Conservation (phyloP, 2,797 vertebrate genomes). For the Crocodylus rhombifer region DNA sequence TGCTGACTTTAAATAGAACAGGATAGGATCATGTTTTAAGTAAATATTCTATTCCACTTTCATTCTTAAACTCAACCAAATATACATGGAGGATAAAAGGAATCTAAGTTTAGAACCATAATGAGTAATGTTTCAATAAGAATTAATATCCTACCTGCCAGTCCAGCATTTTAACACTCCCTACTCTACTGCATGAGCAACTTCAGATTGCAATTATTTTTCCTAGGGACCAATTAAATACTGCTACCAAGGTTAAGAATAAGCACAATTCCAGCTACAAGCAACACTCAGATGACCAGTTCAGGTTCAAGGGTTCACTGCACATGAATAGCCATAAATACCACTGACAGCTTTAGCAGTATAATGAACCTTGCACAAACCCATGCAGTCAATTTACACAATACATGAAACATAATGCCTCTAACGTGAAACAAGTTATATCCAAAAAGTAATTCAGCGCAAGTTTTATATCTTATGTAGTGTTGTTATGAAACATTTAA, state of each 20-base stretch:
- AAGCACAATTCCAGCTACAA: constrained; percentile 76
- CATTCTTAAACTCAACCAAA: not conserved
- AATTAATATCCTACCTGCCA: not conserved
- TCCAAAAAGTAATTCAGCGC: constrained; percentile 54
- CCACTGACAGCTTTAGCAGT: constrained; percentile 75
- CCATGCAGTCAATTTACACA: constrained; percentile 77
- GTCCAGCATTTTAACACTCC: constrained; percentile 1
- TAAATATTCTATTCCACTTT: not conserved
- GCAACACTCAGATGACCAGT: constrained; percentile 78
- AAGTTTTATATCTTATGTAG: constrained; percentile 34
- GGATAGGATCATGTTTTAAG: accelerated
- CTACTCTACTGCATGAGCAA: not conserved
- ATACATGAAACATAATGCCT: constrained; percentile 66
- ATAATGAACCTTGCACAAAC: constrained; percentile 80
- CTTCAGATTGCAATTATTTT: constrained; percentile 69
- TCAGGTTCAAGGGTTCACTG: constrained; percentile 85
- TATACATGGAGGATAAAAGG: not conserved
- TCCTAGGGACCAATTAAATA: constrained; percentile 75
- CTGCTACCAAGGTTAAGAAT: constrained; percentile 73
- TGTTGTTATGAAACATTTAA: constrained; percentile 32
- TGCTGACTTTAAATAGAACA: not conserved
- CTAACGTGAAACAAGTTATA: constrained; percentile 59
- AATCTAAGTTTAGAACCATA: constrained; percentile 10
- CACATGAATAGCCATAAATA: constrained; percentile 81
- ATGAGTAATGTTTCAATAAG: not conserved